Evolutionary conservation across 2,797 vertebrate genomes (phyloP), one percentile per base, ranked within the genome.

Genomic region (Otolemur crassicaudatus): DNA sequence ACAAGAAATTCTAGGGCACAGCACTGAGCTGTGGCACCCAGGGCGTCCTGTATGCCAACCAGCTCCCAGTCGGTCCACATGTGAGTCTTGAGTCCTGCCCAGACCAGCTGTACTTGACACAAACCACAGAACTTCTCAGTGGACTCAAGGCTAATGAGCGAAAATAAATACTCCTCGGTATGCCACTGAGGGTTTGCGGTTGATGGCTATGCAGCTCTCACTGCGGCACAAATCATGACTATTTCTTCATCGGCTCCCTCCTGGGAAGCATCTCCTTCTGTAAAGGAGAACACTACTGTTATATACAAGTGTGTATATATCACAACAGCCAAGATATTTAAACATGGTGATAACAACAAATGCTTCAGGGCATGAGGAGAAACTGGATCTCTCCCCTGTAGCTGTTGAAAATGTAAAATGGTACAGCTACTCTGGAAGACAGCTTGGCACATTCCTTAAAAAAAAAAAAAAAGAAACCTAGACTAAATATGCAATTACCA

Each of bases 81-180:
- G 0, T 1, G n/a, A 19, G 37, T 46, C 23, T 4, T 1, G 27
- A 14, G 37, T 37, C 23, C 5, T 1, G 10, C 17, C 37, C 34
- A 58, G 83, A 14, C 7, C 37, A 40, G 70, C 20, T 2, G 70
- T 17, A 12, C 40, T 13, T 4, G 3, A n/a, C 58, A 22, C 27
- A 0, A 5, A 37, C 16, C 31, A 9, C 72, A 43, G 37, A 49
- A 40, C 58, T 14, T 2, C 63, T 13, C 4, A 5, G 19, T 7
- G 7, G 43, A 34, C 9, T 16, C 43, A 4, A 80, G 34, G 53
- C n/a, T 65, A 40, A 0, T 10, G 34, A 29, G 56, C 16, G 9
- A 56, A 67, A 9, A 46, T 7, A 20, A 37, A 5, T 11, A 3
- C 63, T 22, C 20, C 29, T 20, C 1, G 17, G 29, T 22, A 3